Evolutionary conservation across 2,888 invertebrate species (phyloP).

Genomic region (Parascotia fuliginaria): DNA sequence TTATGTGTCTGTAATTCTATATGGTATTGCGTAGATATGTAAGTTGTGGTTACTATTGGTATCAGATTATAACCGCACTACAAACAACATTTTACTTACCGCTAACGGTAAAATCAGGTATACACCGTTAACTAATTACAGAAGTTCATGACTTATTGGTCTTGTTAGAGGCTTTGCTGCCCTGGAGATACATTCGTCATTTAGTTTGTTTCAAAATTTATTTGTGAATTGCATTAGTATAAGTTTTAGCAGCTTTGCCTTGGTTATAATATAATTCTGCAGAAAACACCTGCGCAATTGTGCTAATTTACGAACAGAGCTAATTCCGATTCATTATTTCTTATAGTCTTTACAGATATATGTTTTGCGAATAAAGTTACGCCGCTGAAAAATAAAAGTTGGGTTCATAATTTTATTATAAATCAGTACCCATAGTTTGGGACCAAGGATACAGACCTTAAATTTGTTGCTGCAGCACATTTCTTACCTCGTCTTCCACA

Average conservation of each 20-base stretch:
- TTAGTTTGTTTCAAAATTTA: constrained; percentile 5
- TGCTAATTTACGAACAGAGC: no score
- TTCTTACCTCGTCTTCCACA: no score
- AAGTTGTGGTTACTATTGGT: constrained; percentile 34
- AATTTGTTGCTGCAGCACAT: no score
- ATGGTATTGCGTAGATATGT: constrained; percentile 24
- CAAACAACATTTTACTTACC: constrained; percentile 45
- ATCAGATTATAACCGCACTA: constrained; percentile 38
- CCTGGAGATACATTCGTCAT: constrained; percentile 11
- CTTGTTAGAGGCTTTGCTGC: constrained; percentile 27
- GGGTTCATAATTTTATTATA: no score
- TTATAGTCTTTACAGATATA: no score
- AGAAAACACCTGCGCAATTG: not conserved
- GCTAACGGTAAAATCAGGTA: constrained; percentile 68
- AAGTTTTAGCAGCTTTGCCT: not conserved
- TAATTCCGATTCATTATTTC: no score
- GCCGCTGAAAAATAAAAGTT: no score
- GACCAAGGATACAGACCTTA: no score
- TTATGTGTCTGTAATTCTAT: constrained; percentile 42
- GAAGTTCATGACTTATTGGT: constrained; percentile 51
- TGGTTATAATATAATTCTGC: not conserved
- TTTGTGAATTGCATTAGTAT: not conserved
- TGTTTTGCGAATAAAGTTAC: no score
- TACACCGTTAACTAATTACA: constrained; percentile 77
- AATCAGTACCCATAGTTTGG: no score